Base-by-base conservation (phyloP, 2,888 invertebrate genomes). In the Hedya salicella region DNA sequence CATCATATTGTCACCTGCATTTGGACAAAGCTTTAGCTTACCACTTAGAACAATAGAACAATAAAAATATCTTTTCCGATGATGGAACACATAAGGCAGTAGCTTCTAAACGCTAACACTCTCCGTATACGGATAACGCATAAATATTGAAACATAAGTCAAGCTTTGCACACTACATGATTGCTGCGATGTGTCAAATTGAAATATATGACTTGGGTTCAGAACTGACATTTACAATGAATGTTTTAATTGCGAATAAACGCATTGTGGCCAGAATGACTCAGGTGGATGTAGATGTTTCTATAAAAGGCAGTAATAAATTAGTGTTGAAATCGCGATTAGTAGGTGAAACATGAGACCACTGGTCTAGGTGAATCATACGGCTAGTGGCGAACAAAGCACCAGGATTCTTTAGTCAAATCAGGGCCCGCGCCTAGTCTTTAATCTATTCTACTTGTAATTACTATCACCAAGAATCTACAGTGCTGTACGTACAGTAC, bases 111-210 rank as follows among this genome's bases (percentile, higher is more conserved):
- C 36, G 71, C 71, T 70, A 72, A 75, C 68, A 71, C 71, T 69
- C 68, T 46, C 80, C 80, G 67, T 77, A 80, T 77, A 80, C 66
- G 82, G 81, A 11, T 25, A 48, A 61, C 60, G 69, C 79, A 86
- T 86, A 81, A 69, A 64, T 67, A 67, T 61, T 60, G 54, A 61
- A 78, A 80, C 80, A 79, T 71, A 76, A 75, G 77, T 78, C 77
- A 71, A 74, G 72, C 71, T 72, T 61, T 72, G 63, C 74, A 69
- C 68, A 71, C 68, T 63, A 75, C 76, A 75, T 76, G 73, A 75
- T 75, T 74, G 73, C 75, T 74, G 71, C 73, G 78, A 88, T 87
- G 85, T 87, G 87, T 88, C 86, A 85, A 86, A 85, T 80, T 88
- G 86, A 88, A 85, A 82, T 86, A 86, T 83, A 81, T 70, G 71